Evolutionary conservation across 53 echinoderm and acorn worm species (phyloP).

Genomic region (Hippasteria phrygiana): DNA sequence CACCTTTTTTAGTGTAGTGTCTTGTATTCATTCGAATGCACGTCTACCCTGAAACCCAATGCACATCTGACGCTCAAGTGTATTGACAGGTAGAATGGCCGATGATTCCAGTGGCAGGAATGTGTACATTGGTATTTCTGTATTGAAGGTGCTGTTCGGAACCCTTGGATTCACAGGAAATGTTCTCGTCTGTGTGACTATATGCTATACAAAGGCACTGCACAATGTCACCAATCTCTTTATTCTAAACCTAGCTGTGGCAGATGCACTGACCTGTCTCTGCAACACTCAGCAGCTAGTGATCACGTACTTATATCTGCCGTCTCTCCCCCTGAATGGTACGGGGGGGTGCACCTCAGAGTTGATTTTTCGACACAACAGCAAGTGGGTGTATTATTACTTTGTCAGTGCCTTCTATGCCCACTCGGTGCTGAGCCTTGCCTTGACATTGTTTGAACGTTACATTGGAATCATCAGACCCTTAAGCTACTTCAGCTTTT

Average conservation of each 20-base stretch:
- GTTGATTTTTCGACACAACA: neutral
- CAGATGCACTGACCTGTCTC: constrained; percentile 34
- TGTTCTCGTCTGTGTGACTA: constrained; percentile 28
- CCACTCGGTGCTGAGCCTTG: constrained; percentile 42
- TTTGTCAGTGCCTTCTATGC: neutral
- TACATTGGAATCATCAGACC: constrained; percentile 43
- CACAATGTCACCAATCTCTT: constrained; percentile 55
- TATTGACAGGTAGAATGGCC: neutral
- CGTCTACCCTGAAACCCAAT: neutral
- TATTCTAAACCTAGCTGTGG: constrained; percentile 55
- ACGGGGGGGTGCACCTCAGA: neutral
- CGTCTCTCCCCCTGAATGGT: no score
- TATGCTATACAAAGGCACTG: constrained; percentile 6
- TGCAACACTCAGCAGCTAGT: neutral
- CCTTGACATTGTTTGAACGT: neutral
- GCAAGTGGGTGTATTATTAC: neutral
- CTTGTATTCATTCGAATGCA: neutral
- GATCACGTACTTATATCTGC: no score
- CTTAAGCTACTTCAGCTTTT: constrained; percentile 5
- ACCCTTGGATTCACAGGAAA: constrained; percentile 28
- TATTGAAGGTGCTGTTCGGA: neutral
- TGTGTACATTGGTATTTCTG: neutral
- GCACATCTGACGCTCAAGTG: neutral
- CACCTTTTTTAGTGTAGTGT: no score
- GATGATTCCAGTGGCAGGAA: neutral